Evolutionary conservation across 2,888 invertebrate genomes (phyloP), one percentile per base, ranked within the genome.

Genomic region (Orthosia gothica): DNA sequence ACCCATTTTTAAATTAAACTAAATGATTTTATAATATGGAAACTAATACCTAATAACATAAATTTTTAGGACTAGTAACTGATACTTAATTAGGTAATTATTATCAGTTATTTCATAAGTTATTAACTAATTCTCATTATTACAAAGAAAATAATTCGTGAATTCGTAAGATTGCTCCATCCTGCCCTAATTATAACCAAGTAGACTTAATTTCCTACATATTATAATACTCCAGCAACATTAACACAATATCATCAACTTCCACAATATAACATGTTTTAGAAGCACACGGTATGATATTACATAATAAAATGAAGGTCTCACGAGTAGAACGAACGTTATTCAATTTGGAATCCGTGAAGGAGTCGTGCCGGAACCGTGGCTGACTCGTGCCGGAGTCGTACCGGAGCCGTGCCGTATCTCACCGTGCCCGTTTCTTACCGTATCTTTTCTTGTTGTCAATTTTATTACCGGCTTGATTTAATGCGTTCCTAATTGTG

Each of bases 271-370:
- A 59, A 58, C 2, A 13, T 20, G 32, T 32, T 66, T n/a, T 55
- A 52, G 45, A 47, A 55, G 13, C 5, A 57, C 50, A 49, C 45
- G 13, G 11, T 64, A 45, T 54, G 2, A 20, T 52, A 55, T 68
- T 50, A 65, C 61, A 16, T 40, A 58, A 76, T 69, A 63, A 69
- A 76, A 76, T 76, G 2, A 66, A 74, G 26, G 47, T 26, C 52
- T 54, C 18, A 40, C 32, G 62, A 55, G 58, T 45, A 32, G 26
- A 66, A 67, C n/a, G 55, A 57, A 55, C 58, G 50, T 79, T 83
- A 83, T 83, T 83, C 47, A 70, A 83, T 80, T 83, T 66, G 12
- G 3, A 45, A 79, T n/a, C 49, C 52, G 1, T 59, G 20, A 18
- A 45, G 64, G 18, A 54, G 57, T 40, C 65, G 54, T 40, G 47